Percentiles rank a stretch among this genome's conserved stretches.
Evolutionary conservation across 2,888 invertebrate genomes (phyloP).

Genomic region (Podabrus alpinus): DNA sequence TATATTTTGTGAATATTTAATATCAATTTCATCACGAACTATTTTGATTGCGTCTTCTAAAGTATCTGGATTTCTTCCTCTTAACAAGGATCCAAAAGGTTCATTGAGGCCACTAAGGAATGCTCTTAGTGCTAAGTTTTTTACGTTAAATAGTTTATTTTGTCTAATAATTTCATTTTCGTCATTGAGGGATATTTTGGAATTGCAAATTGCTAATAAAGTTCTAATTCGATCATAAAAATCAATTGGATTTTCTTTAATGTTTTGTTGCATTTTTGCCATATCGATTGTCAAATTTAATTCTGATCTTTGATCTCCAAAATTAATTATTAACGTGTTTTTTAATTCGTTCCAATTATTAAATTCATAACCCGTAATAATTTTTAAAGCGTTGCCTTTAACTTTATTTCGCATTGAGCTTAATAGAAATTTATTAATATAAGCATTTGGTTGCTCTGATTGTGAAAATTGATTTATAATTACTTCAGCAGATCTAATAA

Average conservation of each 20-base stretch:
- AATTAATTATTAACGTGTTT: background rate
- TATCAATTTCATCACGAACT: background rate
- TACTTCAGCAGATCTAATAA: background rate
- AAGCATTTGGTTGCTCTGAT: background rate
- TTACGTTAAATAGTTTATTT: background rate
- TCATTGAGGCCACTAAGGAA: background rate
- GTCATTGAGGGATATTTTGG: background rate
- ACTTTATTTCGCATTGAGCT: background rate
- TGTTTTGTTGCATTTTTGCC: background rate
- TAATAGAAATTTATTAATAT: background rate
- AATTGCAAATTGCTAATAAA: background rate
- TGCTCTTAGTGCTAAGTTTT: background rate
- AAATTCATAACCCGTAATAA: background rate
- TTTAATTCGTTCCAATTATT: background rate
- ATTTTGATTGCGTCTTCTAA: constrained; percentile 52
- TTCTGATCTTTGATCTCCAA: background rate
- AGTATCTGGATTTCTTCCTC: background rate
- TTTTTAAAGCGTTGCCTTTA: background rate
- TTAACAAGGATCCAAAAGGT: background rate
- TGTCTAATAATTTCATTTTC: too few relatives aligned
- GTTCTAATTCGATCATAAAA: background rate
- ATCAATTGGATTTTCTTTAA: background rate
- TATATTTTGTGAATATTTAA: background rate
- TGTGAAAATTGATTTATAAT: background rate
- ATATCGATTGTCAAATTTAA: background rate